Evolutionary conservation across 2,888 invertebrate genomes (phyloP).

Genomic region (Troides oblongomaculatus): DNA sequence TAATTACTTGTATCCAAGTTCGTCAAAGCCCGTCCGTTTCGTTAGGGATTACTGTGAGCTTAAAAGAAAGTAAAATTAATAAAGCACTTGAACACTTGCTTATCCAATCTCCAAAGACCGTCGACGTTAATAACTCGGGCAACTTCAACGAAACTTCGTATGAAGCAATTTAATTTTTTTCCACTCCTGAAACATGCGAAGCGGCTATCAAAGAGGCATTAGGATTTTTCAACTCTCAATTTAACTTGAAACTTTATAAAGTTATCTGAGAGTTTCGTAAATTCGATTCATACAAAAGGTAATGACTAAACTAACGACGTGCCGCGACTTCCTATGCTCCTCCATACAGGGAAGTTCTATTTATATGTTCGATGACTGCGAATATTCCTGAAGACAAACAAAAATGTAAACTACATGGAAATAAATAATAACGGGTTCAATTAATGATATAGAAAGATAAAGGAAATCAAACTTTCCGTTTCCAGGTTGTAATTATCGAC

Average conservation of each 20-base stretch:
- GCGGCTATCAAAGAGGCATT: conserved; percentile 61
- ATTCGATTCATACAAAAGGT: conserved; percentile 17
- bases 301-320: conserved; percentile 18
- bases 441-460: no score
- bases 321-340: neutral
- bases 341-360: no score
- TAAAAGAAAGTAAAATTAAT: conserved; percentile 26
- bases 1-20: conserved; percentile 11
- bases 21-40: conserved; percentile 17
- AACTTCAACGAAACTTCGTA: conserved; percentile 49
- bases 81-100: conserved; percentile 35
- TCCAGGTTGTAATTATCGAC: conserved; percentile 94
- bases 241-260: conserved; percentile 32
- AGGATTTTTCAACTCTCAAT: conserved; percentile 59
- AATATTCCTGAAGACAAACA: no score
- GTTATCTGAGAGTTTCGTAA: conserved; percentile 25
- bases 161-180: conserved; percentile 57
- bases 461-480: neutral
- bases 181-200: conserved; percentile 56
- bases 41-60: conserved; percentile 24
- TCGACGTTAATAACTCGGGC: conserved; percentile 54
- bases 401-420: no score
- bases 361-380: no score
- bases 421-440: no score
- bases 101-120: conserved; percentile 35